A percentile compares a stretch with the other conserved stretches of the same genome.
Conservation (phyloP, 2,113 vertebrate genomes). For the Pelodiscus sinensis region DNA sequence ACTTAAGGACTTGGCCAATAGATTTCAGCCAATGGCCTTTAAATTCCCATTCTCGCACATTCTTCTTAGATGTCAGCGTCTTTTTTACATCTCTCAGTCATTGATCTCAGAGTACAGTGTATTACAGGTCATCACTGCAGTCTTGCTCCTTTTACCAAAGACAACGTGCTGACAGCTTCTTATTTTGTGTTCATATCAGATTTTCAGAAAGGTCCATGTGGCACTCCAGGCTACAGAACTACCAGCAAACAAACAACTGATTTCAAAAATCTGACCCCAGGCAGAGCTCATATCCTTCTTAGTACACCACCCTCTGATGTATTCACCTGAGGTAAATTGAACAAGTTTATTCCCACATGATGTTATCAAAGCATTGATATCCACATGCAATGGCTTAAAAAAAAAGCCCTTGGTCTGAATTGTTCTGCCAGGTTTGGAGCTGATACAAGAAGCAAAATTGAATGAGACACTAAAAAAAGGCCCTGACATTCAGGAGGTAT, state of each 20-base stretch:
- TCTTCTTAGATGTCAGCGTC: background rate
- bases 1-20: background rate
- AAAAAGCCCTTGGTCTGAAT: background rate
- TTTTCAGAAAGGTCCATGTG: fast-evolving
- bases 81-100: slow-evolving; percentile 34
- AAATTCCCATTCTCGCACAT: background rate
- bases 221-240: background rate
- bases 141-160: background rate
- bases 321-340: background rate
- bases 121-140: background rate
- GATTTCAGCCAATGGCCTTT: slow-evolving; percentile 45
- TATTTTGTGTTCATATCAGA: background rate
- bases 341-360: background rate
- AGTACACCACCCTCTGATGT: background rate
- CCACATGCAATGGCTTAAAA: background rate
- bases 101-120: background rate
- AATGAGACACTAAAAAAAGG: background rate
- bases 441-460: background rate
- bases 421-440: background rate
- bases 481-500: background rate
- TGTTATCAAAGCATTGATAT: background rate
- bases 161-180: background rate
- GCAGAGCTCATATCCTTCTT: background rate
- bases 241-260: background rate
- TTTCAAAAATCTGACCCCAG: background rate